Conservation (phyloP, 2,888 invertebrate species). For the Subacronicta megacephala region DNA sequence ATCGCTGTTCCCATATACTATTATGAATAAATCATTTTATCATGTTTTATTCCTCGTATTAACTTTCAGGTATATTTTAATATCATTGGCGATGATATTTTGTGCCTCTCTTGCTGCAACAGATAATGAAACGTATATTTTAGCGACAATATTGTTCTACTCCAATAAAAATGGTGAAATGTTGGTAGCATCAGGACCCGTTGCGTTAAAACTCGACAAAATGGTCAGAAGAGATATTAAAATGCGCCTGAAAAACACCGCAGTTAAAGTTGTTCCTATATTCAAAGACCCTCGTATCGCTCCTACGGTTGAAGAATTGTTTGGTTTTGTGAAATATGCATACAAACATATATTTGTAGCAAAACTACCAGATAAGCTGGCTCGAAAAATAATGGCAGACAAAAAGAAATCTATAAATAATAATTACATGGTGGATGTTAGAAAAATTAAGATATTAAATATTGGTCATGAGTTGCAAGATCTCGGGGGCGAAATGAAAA, state of each 20-base stretch:
- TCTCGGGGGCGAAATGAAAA: not conserved
- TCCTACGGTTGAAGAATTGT: not conserved
- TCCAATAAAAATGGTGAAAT: conserved; percentile 23
- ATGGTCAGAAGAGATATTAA: conserved; percentile 15
- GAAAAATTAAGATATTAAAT: not conserved
- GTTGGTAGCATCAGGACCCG: conserved; percentile 2
- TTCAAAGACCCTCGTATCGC: not conserved
- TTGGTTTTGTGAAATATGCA: not conserved
- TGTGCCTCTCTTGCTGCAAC: not conserved
- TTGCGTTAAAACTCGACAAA: not conserved
- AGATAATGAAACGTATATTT: conserved; percentile 2
- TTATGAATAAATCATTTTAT: no score
- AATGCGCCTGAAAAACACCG: not conserved
- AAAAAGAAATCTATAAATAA: not conserved
- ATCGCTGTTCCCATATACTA: no score
- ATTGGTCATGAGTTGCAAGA: not conserved
- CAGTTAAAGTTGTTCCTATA: conserved; percentile 19
- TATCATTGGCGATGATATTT: conserved; percentile 12
- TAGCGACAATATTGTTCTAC: conserved; percentile 36
- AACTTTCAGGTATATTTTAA: conserved; percentile 22
- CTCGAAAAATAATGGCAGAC: not conserved
- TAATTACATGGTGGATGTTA: not conserved
- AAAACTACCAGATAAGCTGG: conserved; percentile 8
- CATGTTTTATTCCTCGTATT: no score
- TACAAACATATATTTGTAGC: conserved; percentile 4